Conservation (phyloP, 2,797 vertebrate genomes). For the Falco berigora region DNA sequence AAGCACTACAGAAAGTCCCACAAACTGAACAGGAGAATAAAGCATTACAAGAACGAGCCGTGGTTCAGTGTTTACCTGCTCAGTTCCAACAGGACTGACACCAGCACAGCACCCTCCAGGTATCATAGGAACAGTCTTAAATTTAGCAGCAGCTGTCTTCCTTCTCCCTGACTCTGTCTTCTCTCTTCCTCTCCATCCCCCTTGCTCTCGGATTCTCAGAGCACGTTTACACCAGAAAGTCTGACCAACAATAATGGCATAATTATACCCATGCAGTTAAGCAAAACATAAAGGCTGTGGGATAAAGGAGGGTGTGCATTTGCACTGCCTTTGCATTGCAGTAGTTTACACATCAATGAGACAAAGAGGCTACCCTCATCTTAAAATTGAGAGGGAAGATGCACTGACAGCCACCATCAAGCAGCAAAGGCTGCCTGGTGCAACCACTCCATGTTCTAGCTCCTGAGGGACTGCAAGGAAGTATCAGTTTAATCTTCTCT, state of each 20-base stretch:
- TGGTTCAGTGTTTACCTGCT: slow-evolving; percentile 1
- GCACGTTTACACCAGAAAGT: not conserved
- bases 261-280: slow-evolving; percentile 1
- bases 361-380: not conserved
- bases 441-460: accelerated
- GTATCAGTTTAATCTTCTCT: not conserved
- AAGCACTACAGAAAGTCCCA: not conserved
- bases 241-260: not conserved
- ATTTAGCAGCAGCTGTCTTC: slow-evolving; percentile 16
- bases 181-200: not conserved
- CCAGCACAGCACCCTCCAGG: slow-evolving; percentile 7
- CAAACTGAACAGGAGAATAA: not conserved
- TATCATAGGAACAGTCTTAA: slow-evolving; percentile 18
- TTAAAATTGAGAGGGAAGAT: not conserved
- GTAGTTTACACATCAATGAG: not conserved
- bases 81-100: not conserved
- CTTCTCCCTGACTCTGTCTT: not conserved
- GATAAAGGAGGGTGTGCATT: not conserved
- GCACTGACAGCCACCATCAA: not conserved
- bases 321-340: not conserved
- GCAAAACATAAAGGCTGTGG: not conserved
- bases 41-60: not conserved
- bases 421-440: not conserved
- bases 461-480: not conserved
- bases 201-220: not conserved